Conservation (phyloP, 2,113 vertebrate species). For the Sylvietta virens region DNA sequence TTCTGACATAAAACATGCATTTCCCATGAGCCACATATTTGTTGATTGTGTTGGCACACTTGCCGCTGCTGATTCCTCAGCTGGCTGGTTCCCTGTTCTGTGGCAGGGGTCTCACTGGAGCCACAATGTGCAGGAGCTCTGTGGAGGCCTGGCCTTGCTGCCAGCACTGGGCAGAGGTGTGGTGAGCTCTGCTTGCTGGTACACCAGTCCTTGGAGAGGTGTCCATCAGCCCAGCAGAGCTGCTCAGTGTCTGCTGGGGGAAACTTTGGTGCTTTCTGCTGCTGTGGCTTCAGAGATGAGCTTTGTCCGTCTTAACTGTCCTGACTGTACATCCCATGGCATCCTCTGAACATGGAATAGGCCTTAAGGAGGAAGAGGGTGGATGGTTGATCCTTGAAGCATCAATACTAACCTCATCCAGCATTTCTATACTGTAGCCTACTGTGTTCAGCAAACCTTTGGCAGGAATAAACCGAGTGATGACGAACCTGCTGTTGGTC, state of each 20-base stretch:
- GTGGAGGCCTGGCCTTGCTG: not conserved
- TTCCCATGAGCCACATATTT: not conserved
- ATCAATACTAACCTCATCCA: not conserved
- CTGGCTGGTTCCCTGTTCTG: not conserved
- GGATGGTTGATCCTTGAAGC: not conserved
- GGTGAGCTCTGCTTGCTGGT: not conserved
- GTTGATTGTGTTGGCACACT: not conserved
- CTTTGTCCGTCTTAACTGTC: not conserved
- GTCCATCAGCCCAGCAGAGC: not conserved
- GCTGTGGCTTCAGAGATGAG: not conserved
- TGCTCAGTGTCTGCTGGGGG: not conserved
- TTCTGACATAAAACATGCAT: not conserved
- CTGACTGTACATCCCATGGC: not conserved
- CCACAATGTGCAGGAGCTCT: not conserved
- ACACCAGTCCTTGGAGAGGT: not conserved
- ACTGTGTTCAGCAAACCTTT: not conserved
- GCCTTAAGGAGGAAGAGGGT: not conserved
- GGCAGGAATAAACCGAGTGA: not conserved
- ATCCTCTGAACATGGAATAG: not conserved
- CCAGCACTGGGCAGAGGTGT: fast-evolving
- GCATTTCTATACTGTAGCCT: not conserved
- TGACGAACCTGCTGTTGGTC: not conserved
- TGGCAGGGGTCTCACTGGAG: not conserved
- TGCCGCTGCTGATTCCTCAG: not conserved
- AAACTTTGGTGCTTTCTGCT: not conserved